These are phyloP conservation scores for Lymantria dispar DNA, from an alignment of 2,888 invertebrate genomes.

Conservation along the genomic window DNA sequence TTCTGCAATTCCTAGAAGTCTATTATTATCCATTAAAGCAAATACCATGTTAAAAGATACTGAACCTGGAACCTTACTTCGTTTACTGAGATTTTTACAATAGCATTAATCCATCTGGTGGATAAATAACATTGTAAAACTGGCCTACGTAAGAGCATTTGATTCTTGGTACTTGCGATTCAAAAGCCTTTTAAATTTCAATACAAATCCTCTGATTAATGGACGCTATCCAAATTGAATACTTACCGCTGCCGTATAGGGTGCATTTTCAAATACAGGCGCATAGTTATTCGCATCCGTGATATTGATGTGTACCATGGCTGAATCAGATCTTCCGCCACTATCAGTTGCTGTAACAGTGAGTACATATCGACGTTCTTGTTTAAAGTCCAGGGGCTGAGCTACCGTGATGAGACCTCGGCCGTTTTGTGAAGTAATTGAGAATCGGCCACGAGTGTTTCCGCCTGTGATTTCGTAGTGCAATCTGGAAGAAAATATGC, in stretches of 20 bases:
- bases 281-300: conserved; percentile 97
- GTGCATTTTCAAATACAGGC: conserved; percentile 96
- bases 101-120: too few relatives aligned
- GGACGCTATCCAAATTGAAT: too few relatives aligned
- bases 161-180: too few relatives aligned
- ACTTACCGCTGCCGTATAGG: conserved; percentile 91
- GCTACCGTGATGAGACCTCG: conserved; percentile 93
- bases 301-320: conserved; percentile 95
- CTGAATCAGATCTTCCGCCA: conserved; percentile 93
- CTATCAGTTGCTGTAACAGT: conserved; percentile 94
- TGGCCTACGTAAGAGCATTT: too few relatives aligned
- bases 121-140: too few relatives aligned
- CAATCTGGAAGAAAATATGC: conserved; percentile 62
- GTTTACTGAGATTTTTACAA: too few relatives aligned
- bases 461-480: conserved; percentile 94
- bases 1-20: too few relatives aligned
- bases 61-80: too few relatives aligned
- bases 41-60: too few relatives aligned
- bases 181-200: too few relatives aligned
- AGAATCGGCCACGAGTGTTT: conserved; percentile 92
- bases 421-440: conserved; percentile 94
- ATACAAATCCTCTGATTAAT: too few relatives aligned
- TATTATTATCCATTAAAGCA: too few relatives aligned
- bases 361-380: conserved; percentile 93
- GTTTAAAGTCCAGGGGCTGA: conserved; percentile 95